Conservation (phyloP, 1,140 invertebrate species). For the Drosophila sulfurigaster region DNA sequence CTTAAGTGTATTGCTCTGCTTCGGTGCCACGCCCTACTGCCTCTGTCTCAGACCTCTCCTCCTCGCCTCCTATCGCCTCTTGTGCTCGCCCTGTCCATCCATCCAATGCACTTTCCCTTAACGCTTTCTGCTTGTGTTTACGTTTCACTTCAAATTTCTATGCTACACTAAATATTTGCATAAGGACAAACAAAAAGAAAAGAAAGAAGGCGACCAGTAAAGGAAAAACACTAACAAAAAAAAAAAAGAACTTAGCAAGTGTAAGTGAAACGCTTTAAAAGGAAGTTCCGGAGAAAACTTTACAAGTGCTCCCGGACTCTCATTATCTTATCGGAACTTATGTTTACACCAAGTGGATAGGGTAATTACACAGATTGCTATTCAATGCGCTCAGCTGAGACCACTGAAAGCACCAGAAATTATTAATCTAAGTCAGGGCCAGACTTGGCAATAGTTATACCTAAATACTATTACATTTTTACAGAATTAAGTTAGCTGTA, state of each 20-base stretch:
- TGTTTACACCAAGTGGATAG: slow-evolving; percentile 4
- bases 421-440: slow-evolving; percentile 7
- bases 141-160: slow-evolving; percentile 79
- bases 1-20: slow-evolving; percentile 84
- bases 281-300: slow-evolving; percentile 34
- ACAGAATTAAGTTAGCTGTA: too few relatives aligned
- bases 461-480: background rate
- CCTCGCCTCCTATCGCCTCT: background rate
- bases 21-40: slow-evolving; percentile 44
- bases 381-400: slow-evolving; percentile 41
- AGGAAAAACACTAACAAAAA: slow-evolving; percentile 36
- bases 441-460: background rate
- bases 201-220: background rate
- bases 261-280: slow-evolving; percentile 74
- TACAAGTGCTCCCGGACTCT: slow-evolving; percentile 50
- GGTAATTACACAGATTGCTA: slow-evolving; percentile 39
- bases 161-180: slow-evolving; percentile 80
- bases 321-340: slow-evolving; percentile 56
- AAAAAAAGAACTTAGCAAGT: slow-evolving; percentile 43
- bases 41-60: background rate
- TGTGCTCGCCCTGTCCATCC: slow-evolving; percentile 24
- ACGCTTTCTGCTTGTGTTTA: slow-evolving; percentile 72
- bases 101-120: slow-evolving; percentile 65
- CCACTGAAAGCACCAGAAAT: slow-evolving; percentile 1
- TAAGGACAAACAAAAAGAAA: slow-evolving; percentile 33